Conservation (phyloP, 2,888 invertebrate species). For the Plemyria rubiginata region DNA sequence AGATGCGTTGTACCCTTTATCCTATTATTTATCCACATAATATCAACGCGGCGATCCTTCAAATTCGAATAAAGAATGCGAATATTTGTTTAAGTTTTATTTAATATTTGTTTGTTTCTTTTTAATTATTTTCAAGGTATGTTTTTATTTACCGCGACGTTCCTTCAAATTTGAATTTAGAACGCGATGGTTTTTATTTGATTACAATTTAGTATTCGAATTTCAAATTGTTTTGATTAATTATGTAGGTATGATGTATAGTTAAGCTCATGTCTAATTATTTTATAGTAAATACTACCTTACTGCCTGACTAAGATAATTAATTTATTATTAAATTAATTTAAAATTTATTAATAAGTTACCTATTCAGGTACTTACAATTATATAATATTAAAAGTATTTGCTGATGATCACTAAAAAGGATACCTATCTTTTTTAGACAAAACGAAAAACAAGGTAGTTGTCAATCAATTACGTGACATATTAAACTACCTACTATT, state of each 20-base stretch:
- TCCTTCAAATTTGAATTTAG: slow-evolving; percentile 1
- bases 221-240: background rate
- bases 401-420: too few relatives aligned
- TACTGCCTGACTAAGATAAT: too few relatives aligned
- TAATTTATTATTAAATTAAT: too few relatives aligned
- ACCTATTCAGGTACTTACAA: too few relatives aligned
- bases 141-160: background rate
- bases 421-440: too few relatives aligned
- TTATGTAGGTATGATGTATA: background rate
- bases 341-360: too few relatives aligned
- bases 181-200: background rate
- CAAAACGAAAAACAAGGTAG: too few relatives aligned
- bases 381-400: too few relatives aligned
- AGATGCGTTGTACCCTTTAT: background rate
- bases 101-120: background rate
- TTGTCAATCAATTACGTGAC: too few relatives aligned
- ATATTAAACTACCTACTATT: too few relatives aligned
- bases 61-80: slow-evolving; percentile 2
- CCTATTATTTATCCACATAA: background rate
- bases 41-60: background rate
- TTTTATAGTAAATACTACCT: too few relatives aligned
- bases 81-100: background rate
- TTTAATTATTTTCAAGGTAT: background rate
- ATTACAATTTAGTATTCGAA: background rate
- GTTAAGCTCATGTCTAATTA: too few relatives aligned